A percentile compares a stretch with the other conserved stretches of the same genome.
Conservation (phyloP, 2,888 invertebrate species). For the Acheta domesticus region DNA sequence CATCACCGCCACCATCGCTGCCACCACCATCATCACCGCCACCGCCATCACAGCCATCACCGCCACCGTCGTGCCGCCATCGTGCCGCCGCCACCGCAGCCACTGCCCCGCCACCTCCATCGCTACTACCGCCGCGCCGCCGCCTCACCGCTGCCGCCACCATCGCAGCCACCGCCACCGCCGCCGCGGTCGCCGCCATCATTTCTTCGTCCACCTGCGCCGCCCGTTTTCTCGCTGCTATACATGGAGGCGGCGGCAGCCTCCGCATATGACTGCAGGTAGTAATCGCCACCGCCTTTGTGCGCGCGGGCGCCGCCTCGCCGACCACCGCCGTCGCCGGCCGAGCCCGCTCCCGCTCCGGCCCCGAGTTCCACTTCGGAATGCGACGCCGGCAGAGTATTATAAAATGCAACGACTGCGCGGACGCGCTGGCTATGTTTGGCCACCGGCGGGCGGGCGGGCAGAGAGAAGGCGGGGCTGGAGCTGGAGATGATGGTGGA, state of each 20-base stretch:
- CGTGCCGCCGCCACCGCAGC: too few species aligned
- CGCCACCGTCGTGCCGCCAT: too few species aligned
- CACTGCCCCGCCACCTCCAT: too few species aligned
- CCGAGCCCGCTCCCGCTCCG: not conserved
- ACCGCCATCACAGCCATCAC: too few species aligned
- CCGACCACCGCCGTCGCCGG: not conserved
- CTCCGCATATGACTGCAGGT: not conserved
- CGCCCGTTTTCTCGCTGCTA: slow-evolving; percentile 9
- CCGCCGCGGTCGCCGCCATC: not conserved
- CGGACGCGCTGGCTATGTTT: not conserved
- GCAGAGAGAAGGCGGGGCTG: not conserved
- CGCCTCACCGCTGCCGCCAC: not conserved
- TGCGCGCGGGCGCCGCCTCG: not conserved
- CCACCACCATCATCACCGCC: too few species aligned
- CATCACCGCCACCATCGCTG: too few species aligned
- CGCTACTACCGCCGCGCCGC: too few species aligned
- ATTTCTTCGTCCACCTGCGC: not conserved
- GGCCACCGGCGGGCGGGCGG: not conserved
- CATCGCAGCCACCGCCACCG: not conserved
- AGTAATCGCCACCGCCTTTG: slow-evolving; percentile 1
- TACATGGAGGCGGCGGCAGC: not conserved
- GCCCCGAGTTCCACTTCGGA: not conserved
- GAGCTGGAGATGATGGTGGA: not conserved
- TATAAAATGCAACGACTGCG: slow-evolving; percentile 6
- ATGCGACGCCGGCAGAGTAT: not conserved